Evolutionary conservation across 2,113 vertebrate species (phyloP).

Genomic region (Ctenomys sociabilis): DNA sequence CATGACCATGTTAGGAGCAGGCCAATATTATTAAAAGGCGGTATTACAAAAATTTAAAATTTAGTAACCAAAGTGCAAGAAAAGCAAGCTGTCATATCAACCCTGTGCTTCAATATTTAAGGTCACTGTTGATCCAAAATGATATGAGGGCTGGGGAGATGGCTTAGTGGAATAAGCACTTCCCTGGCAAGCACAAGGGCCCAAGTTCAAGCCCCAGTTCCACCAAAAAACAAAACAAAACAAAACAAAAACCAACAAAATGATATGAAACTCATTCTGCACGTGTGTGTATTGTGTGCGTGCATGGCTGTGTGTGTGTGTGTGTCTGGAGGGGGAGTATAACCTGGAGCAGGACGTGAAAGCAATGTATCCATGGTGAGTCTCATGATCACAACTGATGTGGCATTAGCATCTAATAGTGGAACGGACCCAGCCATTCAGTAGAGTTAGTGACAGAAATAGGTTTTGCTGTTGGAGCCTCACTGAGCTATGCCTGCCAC

Average conservation of each 20-base stretch:
- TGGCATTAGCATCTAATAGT: background rate
- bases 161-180: no score
- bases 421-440: background rate
- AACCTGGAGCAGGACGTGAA: constrained; percentile 8
- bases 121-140: background rate
- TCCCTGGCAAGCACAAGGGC: no score
- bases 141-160: no score
- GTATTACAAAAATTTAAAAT: background rate
- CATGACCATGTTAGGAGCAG: background rate
- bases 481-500: no score
- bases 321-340: background rate
- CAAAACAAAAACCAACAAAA: no score
- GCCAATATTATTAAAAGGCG: background rate
- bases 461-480: background rate
- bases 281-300: no score
- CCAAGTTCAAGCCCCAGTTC: no score
- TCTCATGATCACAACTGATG: constrained; percentile 23
- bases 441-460: background rate
- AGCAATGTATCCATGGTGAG: background rate
- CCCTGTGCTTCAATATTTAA: constrained; percentile 22
- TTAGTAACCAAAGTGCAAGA: constrained; percentile 39
- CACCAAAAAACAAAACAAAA: no score
- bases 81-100: background rate
- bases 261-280: background rate
- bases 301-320: background rate